Percentiles rank a stretch among this genome's conserved stretches.
phyloP scores from a whole-genome alignment of 2,797 vertebrate genomes.

The Phyllotis vaccarum region DNA sequence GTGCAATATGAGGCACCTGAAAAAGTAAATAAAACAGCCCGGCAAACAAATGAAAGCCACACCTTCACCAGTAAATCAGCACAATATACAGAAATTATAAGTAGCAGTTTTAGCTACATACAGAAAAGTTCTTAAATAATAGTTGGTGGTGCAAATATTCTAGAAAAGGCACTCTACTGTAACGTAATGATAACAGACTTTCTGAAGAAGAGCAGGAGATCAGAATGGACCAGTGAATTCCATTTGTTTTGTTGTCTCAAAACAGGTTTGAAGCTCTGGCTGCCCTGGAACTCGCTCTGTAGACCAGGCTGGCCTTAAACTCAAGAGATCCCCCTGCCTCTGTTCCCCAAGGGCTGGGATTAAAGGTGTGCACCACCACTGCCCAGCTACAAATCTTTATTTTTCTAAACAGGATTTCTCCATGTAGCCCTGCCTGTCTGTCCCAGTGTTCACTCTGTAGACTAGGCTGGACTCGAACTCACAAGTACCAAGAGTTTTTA shows the following conservation, averaged over 20 bases:
- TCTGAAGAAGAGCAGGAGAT: slow-evolving; percentile 37
- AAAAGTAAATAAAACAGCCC: not conserved
- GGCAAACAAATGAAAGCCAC: slow-evolving; percentile 13
- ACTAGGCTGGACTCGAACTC: not conserved
- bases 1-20: not conserved
- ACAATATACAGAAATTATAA: slow-evolving; percentile 4
- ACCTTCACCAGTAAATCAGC: not conserved
- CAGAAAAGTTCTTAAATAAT: slow-evolving; percentile 25
- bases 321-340: not conserved
- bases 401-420: not conserved
- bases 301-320: no score
- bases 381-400: not conserved
- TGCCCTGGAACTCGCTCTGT: no score
- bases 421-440: not conserved
- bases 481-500: not conserved
- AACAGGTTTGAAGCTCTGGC: not conserved
- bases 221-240: not conserved
- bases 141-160: not conserved
- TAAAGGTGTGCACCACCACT: not conserved
- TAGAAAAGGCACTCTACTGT: not conserved
- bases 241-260: not conserved
- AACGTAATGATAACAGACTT: not conserved
- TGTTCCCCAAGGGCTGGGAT: not conserved
- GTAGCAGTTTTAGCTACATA: not conserved
- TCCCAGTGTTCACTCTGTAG: not conserved